phyloP scores from a whole-genome alignment of 2,888 invertebrate genomes.

The Euclidia mi region DNA sequence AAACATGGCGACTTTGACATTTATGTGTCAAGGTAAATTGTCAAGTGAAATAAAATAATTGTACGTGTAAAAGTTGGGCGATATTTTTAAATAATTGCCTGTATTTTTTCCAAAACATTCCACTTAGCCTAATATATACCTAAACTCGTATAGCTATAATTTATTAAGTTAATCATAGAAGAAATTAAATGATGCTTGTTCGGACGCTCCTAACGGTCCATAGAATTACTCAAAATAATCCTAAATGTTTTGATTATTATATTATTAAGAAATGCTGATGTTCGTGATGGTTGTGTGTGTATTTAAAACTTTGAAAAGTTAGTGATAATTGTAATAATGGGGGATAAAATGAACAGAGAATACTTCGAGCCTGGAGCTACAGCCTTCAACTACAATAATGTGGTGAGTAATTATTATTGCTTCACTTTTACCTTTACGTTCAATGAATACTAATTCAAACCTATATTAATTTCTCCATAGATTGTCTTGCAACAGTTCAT shows the following conservation, averaged over 20 bases:
- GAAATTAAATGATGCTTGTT: constrained; percentile 69
- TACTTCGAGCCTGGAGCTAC: constrained; percentile 81
- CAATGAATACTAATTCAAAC: constrained; percentile 13
- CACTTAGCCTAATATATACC: constrained; percentile 18
- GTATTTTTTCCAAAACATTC: constrained; percentile 29
- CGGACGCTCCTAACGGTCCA: constrained; percentile 78
- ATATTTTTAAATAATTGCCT: constrained; percentile 19
- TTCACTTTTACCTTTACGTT: constrained; percentile 51
- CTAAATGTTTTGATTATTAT: constrained; percentile 46
- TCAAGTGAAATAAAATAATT: constrained; percentile 52
- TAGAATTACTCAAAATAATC: constrained; percentile 55
- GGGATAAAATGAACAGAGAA: constrained; percentile 84
- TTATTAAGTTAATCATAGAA: constrained; percentile 4
- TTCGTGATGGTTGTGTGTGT: constrained; percentile 62
- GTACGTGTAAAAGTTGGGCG: constrained; percentile 24
- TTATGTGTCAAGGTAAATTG: constrained; percentile 76
- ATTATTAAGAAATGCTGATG: constrained; percentile 51
- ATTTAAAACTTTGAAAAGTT: constrained; percentile 61
- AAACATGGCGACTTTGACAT: constrained; percentile 69
- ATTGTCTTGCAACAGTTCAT: no score
- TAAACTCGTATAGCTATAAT: constrained; percentile 13
- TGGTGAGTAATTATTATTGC: constrained; percentile 76
- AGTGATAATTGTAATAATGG: constrained; percentile 72
- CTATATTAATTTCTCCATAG: constrained; percentile 13
- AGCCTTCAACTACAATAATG: constrained; percentile 87